These are phyloP conservation scores for Oscheius sp. DNA, from an alignment of 2,888 invertebrate species.

Conservation along the genomic window DNA sequence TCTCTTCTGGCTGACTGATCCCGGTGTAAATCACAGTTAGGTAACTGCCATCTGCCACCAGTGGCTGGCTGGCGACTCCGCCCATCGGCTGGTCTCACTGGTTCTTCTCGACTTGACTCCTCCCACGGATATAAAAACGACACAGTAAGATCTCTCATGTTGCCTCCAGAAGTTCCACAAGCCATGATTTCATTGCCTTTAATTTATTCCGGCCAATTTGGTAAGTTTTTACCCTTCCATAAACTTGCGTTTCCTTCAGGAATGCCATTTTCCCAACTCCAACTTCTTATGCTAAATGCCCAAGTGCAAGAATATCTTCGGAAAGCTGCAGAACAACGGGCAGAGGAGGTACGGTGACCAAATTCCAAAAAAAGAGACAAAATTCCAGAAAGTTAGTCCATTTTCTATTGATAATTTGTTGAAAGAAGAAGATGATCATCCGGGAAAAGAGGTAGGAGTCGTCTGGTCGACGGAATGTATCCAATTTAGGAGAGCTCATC, in stretches of 20 bases:
- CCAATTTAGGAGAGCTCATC: conserved; percentile 10
- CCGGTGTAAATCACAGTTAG: conserved; percentile 28
- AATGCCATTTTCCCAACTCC: conserved; percentile 23
- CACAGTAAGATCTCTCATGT: conserved; percentile 26
- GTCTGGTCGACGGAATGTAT: background rate
- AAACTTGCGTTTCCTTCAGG: background rate
- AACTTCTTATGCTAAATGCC: conserved; percentile 17
- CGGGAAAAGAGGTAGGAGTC: conserved; percentile 8
- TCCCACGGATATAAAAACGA: conserved; percentile 1
- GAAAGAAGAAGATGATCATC: conserved; percentile 1
- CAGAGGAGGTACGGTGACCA: conserved; percentile 13
- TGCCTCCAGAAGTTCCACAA: conserved; percentile 7
- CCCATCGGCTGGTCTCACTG: conserved; percentile 21
- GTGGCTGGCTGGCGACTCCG: conserved; percentile 3
- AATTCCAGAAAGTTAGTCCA: conserved; percentile 16
- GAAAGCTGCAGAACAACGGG: conserved; percentile 9
- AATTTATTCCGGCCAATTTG: conserved; percentile 15
- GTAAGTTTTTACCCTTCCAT: background rate
- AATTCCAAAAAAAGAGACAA: background rate
- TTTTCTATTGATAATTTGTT: conserved; percentile 23
- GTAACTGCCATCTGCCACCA: conserved; percentile 31
- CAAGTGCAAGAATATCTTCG: conserved; percentile 27
- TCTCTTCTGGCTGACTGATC: conserved; percentile 3
- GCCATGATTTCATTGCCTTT: conserved; percentile 12
- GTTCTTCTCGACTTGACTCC: background rate